These are phyloP conservation scores for Furnarius figulus DNA, from an alignment of 2,113 vertebrate species.

Conservation along the genomic window DNA sequence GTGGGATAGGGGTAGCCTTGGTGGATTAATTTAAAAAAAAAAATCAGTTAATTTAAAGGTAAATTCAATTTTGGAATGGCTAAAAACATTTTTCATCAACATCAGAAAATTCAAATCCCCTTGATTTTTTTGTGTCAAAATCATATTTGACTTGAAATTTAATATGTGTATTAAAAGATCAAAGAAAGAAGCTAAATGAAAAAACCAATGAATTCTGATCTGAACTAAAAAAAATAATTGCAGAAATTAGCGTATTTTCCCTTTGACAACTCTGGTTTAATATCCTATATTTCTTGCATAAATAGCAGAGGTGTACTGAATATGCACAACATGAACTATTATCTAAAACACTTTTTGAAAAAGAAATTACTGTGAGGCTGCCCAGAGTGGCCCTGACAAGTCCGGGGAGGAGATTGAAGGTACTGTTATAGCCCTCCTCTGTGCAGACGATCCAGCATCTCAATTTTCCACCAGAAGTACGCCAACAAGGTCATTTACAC, in stretches of 20 bases:
- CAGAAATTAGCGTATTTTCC: not conserved
- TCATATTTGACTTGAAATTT: not conserved
- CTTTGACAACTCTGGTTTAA: not conserved
- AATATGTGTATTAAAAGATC: not conserved
- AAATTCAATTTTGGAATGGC: not conserved
- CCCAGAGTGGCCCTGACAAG: not conserved
- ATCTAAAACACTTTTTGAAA: not conserved
- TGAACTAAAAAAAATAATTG: not conserved
- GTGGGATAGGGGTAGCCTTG: not conserved
- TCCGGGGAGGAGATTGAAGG: not conserved
- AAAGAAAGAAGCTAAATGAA: not conserved
- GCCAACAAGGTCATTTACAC: not conserved
- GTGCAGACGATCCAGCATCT: not conserved
- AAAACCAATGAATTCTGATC: not conserved
- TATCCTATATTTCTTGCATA: not conserved
- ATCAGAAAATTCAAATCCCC: not conserved
- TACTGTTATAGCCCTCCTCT: not conserved
- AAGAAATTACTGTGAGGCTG: not conserved
- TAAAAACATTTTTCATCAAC: not conserved
- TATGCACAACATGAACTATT: not conserved
- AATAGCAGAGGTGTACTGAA: not conserved
- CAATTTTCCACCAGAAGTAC: not conserved
- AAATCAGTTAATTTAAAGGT: not conserved
- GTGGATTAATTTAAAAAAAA: not conserved
- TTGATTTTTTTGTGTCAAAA: not conserved